Evolutionary conservation across 2,113 vertebrate genomes (phyloP), one percentile per base, ranked within the genome.

Genomic region (Hemicordylus capensis): DNA sequence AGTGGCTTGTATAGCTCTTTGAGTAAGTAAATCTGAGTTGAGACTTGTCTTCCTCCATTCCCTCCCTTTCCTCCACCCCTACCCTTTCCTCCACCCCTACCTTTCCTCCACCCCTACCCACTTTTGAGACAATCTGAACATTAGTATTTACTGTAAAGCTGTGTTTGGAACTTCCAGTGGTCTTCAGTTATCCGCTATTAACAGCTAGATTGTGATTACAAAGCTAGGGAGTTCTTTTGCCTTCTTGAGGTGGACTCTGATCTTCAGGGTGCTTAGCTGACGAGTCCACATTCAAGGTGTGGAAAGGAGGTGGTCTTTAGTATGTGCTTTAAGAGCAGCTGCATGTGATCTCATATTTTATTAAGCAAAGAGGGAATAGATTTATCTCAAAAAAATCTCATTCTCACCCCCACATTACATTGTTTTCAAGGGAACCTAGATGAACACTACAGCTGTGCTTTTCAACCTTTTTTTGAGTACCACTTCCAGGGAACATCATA

Each of bases 41-140:
- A 70, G 59, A 46, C 28, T 64, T 64, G 14, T n/a, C 44, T 26
- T 28, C 6, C 70, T 54, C 15, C 63, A n/a, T 39, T 31, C 19
- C 31, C 17, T 79, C 2, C 26, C 14, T 46, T 7, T 24, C 2
- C 11, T 7, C 31, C 9, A n/a, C n/a, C 58, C n/a, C 2, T 59
- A 1, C n/a, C 1, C 14, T 64, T 46, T 4, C 28, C 28, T 76
- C 9, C 4, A 8, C 17, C 58, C n/a, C 2, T 59, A 1, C 1
- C 14, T 64, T 46, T 4, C 28, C 28, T 76, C 9, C 4, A 8
- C 17, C 51, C 51, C 6, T 58, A 2, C 54, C 4, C 31, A 1
- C 34, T 56, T 34, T 80, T 34, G 7, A 37, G 9, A 46, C 6
- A 20, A 8, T n/a, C 20, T 64, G 24, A n/a, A 48, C 8, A 11